These are phyloP conservation scores for Squalus acanthias DNA, from an alignment of 2,797 vertebrate genomes.

Conservation along the genomic window DNA sequence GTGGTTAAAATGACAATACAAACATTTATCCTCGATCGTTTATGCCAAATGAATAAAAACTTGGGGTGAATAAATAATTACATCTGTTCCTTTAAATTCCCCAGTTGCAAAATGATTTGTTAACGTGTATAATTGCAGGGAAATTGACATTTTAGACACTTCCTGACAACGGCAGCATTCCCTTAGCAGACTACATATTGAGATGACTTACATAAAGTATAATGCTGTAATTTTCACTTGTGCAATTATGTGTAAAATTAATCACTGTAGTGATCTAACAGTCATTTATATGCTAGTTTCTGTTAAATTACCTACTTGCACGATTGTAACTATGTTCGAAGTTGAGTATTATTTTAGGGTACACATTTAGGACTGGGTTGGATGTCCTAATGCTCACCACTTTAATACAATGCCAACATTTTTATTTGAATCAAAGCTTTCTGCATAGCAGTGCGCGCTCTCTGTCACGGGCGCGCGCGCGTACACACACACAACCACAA, in stretches of 20 bases:
- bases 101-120: not conserved
- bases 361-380: not conserved
- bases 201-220: not conserved
- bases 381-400: too few relatives aligned
- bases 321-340: too few relatives aligned
- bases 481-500: not conserved
- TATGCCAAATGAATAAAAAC: not conserved
- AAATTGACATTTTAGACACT: not conserved
- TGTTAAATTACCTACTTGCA: not conserved
- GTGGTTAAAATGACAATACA: not conserved
- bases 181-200: too few relatives aligned
- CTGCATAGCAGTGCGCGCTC: too few relatives aligned
- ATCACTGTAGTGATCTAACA: not conserved
- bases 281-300: not conserved
- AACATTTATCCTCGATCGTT: not conserved
- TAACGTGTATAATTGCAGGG: not conserved
- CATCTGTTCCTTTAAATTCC: not conserved
- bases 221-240: not conserved
- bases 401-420: conserved; percentile 4
- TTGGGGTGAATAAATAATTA: not conserved
- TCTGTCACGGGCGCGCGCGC: not conserved
- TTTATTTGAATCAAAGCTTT: not conserved
- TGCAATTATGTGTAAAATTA: not conserved
- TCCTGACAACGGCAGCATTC: not conserved
- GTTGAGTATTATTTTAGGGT: not conserved